These are phyloP conservation scores for Erithacus rubecula DNA, from an alignment of 2,797 vertebrate species.

Conservation along the genomic window DNA sequence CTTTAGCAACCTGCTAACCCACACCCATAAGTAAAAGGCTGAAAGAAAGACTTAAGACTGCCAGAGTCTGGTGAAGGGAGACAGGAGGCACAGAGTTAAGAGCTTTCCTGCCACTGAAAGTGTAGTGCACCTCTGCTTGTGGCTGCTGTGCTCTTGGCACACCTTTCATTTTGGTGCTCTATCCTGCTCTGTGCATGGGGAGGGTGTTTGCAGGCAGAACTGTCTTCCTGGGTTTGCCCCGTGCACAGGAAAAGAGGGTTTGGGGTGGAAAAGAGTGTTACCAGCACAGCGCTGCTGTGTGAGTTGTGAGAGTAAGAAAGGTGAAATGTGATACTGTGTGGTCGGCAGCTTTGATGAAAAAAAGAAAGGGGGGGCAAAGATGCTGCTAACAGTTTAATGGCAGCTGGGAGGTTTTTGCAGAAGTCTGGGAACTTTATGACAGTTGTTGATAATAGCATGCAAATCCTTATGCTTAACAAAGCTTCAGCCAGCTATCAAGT, in stretches of 20 bases:
- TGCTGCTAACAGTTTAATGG: neutral
- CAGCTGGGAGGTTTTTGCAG: neutral
- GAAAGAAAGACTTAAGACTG: neutral
- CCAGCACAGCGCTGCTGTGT: neutral
- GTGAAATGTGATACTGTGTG: neutral
- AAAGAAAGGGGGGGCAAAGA: neutral
- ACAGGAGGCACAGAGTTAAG: neutral
- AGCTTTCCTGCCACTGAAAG: neutral
- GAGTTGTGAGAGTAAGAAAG: neutral
- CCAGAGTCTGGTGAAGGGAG: neutral
- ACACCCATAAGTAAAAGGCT: neutral
- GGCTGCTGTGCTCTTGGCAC: rapidly evolving
- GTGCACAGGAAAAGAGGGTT: neutral
- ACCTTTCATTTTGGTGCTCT: neutral
- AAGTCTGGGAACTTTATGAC: neutral
- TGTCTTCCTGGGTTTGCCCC: neutral
- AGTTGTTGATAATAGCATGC: slow-evolving; percentile 17
- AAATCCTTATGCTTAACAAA: slow-evolving; percentile 47
- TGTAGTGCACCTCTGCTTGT: rapidly evolving
- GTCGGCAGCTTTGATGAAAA: neutral
- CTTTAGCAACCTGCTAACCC: neutral
- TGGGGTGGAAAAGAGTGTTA: neutral
- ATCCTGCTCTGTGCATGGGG: neutral
- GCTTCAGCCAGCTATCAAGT: slow-evolving; percentile 33
- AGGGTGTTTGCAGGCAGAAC: neutral